Conservation (phyloP, 2,888 invertebrate species). For the Deilephila porcellus region DNA sequence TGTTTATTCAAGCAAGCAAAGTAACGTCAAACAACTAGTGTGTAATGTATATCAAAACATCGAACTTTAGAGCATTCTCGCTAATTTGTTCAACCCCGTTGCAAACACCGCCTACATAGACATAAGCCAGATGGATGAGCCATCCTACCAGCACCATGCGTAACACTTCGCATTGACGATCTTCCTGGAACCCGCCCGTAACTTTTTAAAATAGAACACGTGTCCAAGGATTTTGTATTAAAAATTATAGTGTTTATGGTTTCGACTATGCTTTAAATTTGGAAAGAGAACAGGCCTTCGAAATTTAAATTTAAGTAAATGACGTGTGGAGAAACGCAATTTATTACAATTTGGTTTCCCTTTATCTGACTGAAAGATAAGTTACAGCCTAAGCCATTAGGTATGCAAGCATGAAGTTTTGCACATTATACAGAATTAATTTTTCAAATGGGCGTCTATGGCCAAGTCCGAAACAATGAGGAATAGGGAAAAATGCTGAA, state of each 20-base stretch:
- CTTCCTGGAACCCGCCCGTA: slow-evolving; percentile 18
- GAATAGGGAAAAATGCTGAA: no score
- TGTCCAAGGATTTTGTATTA: slow-evolving; percentile 18
- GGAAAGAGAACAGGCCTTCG: not conserved
- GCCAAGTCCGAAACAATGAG: no score
- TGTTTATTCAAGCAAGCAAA: slow-evolving; percentile 14
- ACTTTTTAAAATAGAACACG: slow-evolving; percentile 22
- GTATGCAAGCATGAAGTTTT: no score
- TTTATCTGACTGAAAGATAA: no score
- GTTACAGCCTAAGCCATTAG: no score
- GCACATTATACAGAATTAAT: no score
- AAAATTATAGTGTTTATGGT: slow-evolving; percentile 18
- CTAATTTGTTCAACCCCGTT: slow-evolving; percentile 62
- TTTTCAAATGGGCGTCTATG: no score
- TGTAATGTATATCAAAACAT: slow-evolving; percentile 28
- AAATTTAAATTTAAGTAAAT: not conserved
- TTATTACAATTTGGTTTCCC: not conserved
- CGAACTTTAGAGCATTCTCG: slow-evolving; percentile 48
- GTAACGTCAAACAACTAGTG: slow-evolving; percentile 13
- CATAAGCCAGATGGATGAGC: slow-evolving; percentile 44
- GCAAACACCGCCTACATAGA: slow-evolving; percentile 43
- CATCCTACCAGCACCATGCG: slow-evolving; percentile 34
- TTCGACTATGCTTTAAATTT: slow-evolving; percentile 7
- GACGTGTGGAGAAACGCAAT: not conserved
- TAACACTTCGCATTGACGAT: slow-evolving; percentile 12